Evolutionary conservation across 2,888 invertebrate species (phyloP), one percentile per base, ranked within the genome.

Genomic region (Xylota segnis): DNA sequence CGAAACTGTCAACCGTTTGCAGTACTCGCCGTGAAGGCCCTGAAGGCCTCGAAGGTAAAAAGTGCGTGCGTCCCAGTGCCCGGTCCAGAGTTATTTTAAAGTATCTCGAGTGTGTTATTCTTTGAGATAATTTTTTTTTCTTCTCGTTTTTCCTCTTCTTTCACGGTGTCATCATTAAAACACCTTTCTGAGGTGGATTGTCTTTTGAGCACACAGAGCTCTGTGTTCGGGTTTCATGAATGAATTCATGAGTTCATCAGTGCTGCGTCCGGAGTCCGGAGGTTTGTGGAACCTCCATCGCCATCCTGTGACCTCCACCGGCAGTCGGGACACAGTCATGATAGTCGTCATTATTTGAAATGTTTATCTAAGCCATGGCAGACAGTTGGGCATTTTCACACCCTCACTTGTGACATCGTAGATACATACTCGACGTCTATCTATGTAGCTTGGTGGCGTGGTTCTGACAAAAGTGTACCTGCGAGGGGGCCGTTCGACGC

Each of bases 351-450:
- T 78, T 61, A 77, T n/a, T 72, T 70, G 81, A 76, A 81, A 68
- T 86, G 82, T 86, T 86, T 86, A 77, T 58, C 54, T 72, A 72
- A 72, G 82, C 61, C 43, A 45, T 63, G 86, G 72, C 61, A 86
- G 86, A 86, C 86, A 86, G 82, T 82, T 82, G 82, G 86, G 82
- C 86, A 82, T 82, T 77, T 82, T 82, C 82, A 82, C 82, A 82
- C 71, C 59, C 81, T 52, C 63, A 47, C 54, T 81, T 71, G 70
- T 40, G 52, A 75, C 16, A 34, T 23, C 3, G 32, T 50, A 45
- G 9, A 59, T 66, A 66, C 66, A 58, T 63, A 76, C 47, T 14
- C 29, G n/a, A n/a, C 45, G 9, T 23, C 43, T 9, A 10, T n/a
- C n/a, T n/a, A n/a, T n/a, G 34, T 12, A 10, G 14, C 34, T 16